Conservation (phyloP, 2,888 invertebrate species). For the Drosophila fungiperda region DNA sequence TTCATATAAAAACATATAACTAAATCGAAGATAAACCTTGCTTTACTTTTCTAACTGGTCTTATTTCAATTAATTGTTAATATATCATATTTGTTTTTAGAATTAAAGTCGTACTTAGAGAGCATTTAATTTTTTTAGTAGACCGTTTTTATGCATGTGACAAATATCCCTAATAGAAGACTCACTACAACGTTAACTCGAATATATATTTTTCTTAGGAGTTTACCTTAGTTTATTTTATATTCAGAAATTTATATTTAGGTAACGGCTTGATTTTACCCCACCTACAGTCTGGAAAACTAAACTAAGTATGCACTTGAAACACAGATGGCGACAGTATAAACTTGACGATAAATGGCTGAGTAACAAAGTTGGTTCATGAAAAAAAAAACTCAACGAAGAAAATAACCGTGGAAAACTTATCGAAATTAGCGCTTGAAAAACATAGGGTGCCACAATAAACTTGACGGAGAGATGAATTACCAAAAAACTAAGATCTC, state of each 20-base stretch:
- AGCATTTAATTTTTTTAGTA: not conserved
- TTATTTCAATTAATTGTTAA: not conserved
- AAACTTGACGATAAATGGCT: not conserved
- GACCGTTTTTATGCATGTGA: not conserved
- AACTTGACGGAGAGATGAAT: not conserved
- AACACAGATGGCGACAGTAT: slow-evolving; percentile 17
- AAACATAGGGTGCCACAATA: not conserved
- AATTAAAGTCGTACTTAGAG: not conserved
- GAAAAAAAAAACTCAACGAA: slow-evolving; percentile 1
- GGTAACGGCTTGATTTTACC: not conserved
- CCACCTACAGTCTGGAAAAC: not conserved
- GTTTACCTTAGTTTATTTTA: not conserved
- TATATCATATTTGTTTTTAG: not conserved
- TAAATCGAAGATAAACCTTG: too few species aligned
- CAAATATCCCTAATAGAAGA: not conserved
- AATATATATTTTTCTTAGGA: not conserved
- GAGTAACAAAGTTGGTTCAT: not conserved
- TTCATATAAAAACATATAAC: too few species aligned
- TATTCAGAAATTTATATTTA: not conserved
- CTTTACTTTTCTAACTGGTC: not conserved
- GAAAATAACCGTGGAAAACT: not conserved
- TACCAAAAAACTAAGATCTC: not conserved
- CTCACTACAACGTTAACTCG: not conserved
- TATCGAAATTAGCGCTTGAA: not conserved
- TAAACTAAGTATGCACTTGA: not conserved